phyloP scores from a whole-genome alignment of 2,113 vertebrate genomes.

The Cromileptes altivelis region DNA sequence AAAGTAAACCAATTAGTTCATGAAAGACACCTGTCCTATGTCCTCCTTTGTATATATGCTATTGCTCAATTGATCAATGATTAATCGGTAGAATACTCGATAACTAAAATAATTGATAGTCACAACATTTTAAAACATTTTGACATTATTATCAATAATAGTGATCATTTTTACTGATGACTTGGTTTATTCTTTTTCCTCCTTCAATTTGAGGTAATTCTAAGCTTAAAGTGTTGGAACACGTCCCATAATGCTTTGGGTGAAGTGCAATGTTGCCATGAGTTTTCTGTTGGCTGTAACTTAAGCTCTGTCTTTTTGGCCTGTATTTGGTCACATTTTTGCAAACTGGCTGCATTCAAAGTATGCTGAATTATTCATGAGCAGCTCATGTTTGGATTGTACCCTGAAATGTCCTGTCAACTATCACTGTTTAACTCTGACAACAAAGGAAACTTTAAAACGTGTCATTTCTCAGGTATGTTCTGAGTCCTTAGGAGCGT shows the following conservation, averaged over 20 bases:
- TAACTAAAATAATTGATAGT: neutral
- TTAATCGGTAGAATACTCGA: too few relatives aligned
- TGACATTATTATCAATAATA: too few relatives aligned
- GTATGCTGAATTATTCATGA: neutral
- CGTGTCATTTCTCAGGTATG: neutral
- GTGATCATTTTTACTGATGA: too few relatives aligned
- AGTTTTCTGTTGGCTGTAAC: neutral
- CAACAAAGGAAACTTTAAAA: neutral
- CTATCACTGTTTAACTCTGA: neutral
- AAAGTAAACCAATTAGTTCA: too few relatives aligned
- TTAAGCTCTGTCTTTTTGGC: neutral
- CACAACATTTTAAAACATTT: neutral
- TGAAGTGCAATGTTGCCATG: neutral
- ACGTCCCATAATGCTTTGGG: neutral
- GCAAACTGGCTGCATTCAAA: neutral
- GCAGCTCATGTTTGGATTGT: accelerated
- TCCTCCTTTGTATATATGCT: too few relatives aligned
- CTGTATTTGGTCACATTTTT: neutral
- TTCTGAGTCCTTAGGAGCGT: neutral
- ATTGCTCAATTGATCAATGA: too few relatives aligned
- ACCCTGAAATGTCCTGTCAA: neutral
- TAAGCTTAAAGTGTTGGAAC: neutral
- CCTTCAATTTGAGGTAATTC: neutral
- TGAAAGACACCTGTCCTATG: too few relatives aligned
- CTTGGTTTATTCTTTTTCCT: neutral